Evolutionary conservation across 2,113 vertebrate genomes (phyloP).

Genomic region (Morone chrysops): DNA sequence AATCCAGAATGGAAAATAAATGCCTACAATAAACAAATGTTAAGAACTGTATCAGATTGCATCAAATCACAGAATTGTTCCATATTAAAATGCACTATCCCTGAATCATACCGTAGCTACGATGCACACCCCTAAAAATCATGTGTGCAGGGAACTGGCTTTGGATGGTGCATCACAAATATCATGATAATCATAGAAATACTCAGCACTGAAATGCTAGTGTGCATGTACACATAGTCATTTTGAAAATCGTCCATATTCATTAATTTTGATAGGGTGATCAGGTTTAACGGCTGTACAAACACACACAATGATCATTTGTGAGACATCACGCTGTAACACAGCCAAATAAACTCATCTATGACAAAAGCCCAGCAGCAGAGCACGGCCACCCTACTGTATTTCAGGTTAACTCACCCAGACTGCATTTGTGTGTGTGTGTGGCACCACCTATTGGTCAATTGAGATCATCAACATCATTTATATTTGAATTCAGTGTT

Average conservation of each 20-base stretch:
- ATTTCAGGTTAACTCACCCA: not conserved
- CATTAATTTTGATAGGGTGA: not conserved
- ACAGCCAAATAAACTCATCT: not conserved
- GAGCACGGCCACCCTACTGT: not conserved
- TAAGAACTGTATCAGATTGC: too few species aligned
- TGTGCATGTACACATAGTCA: not conserved
- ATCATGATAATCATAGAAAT: not conserved
- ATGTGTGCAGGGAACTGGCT: not conserved
- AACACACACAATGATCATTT: not conserved
- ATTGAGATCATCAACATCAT: too few species aligned
- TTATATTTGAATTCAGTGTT: too few species aligned
- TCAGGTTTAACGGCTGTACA: not conserved
- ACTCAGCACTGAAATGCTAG: not conserved
- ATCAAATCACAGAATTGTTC: too few species aligned
- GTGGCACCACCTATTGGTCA: slow-evolving; percentile 42
- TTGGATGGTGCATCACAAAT: not conserved
- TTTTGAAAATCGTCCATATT: not conserved
- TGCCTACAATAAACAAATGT: too few species aligned
- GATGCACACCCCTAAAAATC: too few species aligned
- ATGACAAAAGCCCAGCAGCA: not conserved
- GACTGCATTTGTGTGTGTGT: not conserved
- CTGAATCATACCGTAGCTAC: too few species aligned
- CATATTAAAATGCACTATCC: too few species aligned
- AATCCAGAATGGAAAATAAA: too few species aligned
- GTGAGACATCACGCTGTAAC: not conserved